Base-by-base conservation (phyloP, 2,797 vertebrate genomes). In the Schizothorax lantsangensis region DNA sequence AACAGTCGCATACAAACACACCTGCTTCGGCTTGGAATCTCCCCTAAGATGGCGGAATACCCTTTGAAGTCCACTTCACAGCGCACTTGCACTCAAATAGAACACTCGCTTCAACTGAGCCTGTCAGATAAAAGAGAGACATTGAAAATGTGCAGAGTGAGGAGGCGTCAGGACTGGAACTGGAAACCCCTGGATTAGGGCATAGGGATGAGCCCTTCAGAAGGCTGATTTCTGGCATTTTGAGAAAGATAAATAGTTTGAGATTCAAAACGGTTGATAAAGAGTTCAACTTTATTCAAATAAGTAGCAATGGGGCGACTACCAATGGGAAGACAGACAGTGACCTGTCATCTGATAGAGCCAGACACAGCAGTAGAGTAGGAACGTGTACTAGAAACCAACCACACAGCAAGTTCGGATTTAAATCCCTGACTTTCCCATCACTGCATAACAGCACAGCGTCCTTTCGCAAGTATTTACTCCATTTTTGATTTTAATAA, bases 401-500 rank as follows among this genome's bases (percentile, higher is more conserved):
- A 49, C 45, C 9, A 14, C 7, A 30, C 43, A 73, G 14, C 6
- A 74, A 47, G 7, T 74, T 47, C 3, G 1, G 23, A 43, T 73
- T 74, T 0, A 10, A 19, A 75, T 75, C 26, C 30, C 15, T 19
- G 73, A 33, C 4, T 77, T 77, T 33, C 5, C 17, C 21, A 23
- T 54, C 30, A 6, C 30, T 36, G 47, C 21, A 23, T 6, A 36
- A 47, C 72, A 30, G 72, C 12, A 30, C n/a, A 74, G 72, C 21
- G 17, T 26, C 49, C 62, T 15, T 7, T 30, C 23, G 38, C 8
- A 38, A n/a, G 26, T 2, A 45, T 74, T 33, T 45, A 23, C 10
- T 75, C 57, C 14, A 38, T 47, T 83, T 45, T 83, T 40, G 5
- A 80, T 45, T 64, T 40, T 21, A 45, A 81, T 81, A 38, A 49